A percentile compares a stretch with the other conserved stretches of the same genome.
phyloP scores from a whole-genome alignment of 2,888 invertebrate species.

The Chymomyza caudatula region DNA sequence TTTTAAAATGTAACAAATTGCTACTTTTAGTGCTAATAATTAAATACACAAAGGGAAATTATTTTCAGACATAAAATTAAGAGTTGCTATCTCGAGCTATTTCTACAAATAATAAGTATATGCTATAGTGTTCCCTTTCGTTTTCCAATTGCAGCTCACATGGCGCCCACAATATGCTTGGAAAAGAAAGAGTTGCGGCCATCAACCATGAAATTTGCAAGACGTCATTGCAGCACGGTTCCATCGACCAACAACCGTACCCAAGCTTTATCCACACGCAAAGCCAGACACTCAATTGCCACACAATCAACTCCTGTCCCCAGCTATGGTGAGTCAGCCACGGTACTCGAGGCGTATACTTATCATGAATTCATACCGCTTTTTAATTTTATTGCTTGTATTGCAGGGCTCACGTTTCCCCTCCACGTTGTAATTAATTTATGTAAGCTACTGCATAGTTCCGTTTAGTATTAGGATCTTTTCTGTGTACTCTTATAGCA shows the following conservation, averaged over 20 bases:
- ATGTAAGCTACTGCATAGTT: slow-evolving; percentile 51
- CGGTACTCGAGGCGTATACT: slow-evolving; percentile 39
- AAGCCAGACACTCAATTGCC: too few relatives aligned
- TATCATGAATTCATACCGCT: slow-evolving; percentile 27
- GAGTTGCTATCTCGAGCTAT: too few relatives aligned
- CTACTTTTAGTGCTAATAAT: slow-evolving; percentile 29
- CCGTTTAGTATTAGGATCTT: not conserved
- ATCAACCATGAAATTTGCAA: slow-evolving; percentile 38
- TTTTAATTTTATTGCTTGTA: slow-evolving; percentile 9
- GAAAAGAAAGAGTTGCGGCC: slow-evolving; percentile 72
- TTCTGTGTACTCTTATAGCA: not conserved
- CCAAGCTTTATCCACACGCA: slow-evolving; percentile 1
- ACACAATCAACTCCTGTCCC: slow-evolving; percentile 25
- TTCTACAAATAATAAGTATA: too few relatives aligned
- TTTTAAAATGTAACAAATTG: slow-evolving; percentile 44
- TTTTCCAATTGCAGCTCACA: slow-evolving; percentile 37
- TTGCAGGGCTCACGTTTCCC: slow-evolving; percentile 48
- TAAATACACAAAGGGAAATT: slow-evolving; percentile 43
- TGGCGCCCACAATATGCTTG: slow-evolving; percentile 77
- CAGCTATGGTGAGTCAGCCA: slow-evolving; percentile 45
- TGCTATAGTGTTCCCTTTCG: too few relatives aligned
- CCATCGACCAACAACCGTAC: slow-evolving; percentile 11
- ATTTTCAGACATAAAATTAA: slow-evolving; percentile 6
- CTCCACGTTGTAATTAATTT: slow-evolving; percentile 60
- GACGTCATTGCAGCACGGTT: slow-evolving; percentile 33